Evolutionary conservation across 2,797 vertebrate species (phyloP).

Genomic region (Gobionotothen gibberifrons): DNA sequence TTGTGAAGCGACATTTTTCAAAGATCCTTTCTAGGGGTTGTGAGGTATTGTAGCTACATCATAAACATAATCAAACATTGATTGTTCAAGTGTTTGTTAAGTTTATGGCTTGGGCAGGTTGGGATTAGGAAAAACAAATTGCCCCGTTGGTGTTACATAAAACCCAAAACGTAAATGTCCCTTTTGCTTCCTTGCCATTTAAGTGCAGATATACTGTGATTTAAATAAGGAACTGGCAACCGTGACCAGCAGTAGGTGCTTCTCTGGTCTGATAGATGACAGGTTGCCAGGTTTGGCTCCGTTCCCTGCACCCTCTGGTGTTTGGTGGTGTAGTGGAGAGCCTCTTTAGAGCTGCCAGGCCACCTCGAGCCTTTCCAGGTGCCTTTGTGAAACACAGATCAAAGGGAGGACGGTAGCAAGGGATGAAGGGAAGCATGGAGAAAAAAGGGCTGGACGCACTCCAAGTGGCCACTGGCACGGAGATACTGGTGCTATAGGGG

Average conservation of each 20-base stretch:
- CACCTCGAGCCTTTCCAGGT: constrained; percentile 74
- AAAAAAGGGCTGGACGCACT: constrained; percentile 34
- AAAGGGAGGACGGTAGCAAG: constrained; percentile 63
- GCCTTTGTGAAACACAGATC: constrained; percentile 76
- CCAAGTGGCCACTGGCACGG: constrained; percentile 48
- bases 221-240: constrained; percentile 52
- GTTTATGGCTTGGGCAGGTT: background rate
- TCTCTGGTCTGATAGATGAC: constrained; percentile 44
- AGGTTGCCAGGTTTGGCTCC: constrained; percentile 60
- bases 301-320: constrained; percentile 45
- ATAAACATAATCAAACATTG: background rate
- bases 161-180: constrained; percentile 15
- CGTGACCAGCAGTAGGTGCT: constrained; percentile 10
- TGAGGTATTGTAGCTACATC: background rate
- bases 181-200: background rate
- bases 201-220: constrained; percentile 28
- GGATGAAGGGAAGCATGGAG: constrained; percentile 34
- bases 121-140: constrained; percentile 5
- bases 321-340: constrained; percentile 52
- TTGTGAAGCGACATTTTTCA: background rate
- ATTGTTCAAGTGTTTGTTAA: background rate
- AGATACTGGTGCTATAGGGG: constrained; percentile 21
- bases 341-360: constrained; percentile 70
- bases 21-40: background rate
- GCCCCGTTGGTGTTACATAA: background rate